Conservation (phyloP, 37 sponge, comb jelly and placozoan species). For the Oopsacas minuta region DNA sequence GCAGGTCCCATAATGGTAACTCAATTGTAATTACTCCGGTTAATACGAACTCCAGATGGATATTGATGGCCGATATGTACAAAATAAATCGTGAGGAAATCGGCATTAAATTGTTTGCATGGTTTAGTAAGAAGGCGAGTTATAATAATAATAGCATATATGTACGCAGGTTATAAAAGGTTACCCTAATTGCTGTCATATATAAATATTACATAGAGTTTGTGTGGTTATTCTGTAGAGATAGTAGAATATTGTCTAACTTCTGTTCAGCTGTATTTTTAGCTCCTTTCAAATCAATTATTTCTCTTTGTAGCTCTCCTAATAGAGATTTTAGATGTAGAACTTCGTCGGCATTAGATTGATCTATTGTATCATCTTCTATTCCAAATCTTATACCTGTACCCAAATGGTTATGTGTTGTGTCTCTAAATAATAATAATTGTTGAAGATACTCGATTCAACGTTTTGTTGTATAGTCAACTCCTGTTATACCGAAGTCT, state of each 20-base stretch:
- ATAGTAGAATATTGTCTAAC: not conserved
- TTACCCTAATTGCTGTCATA: not conserved
- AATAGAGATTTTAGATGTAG: not conserved
- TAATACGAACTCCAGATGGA: too few species aligned
- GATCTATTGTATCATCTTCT: too few species aligned
- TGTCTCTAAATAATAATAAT: not conserved
- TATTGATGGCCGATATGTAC: too few species aligned
- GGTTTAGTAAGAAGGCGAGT: too few species aligned
- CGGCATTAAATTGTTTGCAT: too few species aligned
- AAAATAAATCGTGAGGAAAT: too few species aligned
- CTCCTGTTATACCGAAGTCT: not conserved
- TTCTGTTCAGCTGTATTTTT: not conserved
- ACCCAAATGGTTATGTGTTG: not conserved
- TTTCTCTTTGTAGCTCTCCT: not conserved
- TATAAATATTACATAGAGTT: not conserved
- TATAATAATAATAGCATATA: not conserved
- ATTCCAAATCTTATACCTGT: not conserved
- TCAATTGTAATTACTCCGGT: too few species aligned
- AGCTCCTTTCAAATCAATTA: not conserved
- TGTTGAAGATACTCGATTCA: too few species aligned
- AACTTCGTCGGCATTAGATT: not conserved
- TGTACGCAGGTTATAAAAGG: slow-evolving; percentile 8
- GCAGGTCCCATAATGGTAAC: too few species aligned
- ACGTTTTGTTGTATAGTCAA: too few species aligned
- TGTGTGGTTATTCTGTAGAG: not conserved